Base-by-base conservation (phyloP, 2,888 invertebrate genomes). In the Apamea epomidion region DNA sequence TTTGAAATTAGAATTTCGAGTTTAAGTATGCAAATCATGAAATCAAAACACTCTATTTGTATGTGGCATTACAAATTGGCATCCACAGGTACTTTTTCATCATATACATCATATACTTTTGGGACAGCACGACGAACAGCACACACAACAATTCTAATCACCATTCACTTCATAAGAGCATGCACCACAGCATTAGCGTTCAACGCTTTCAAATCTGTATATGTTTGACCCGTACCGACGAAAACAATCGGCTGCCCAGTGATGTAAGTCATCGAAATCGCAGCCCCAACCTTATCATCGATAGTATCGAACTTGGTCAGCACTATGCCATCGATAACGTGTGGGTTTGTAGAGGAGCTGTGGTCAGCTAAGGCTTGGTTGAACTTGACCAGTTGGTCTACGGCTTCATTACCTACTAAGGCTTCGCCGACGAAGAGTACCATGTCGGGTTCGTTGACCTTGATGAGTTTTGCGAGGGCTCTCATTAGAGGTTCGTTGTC, bases 401-500 rank as follows among this genome's bases (percentile, higher is more conserved):
- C 99, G 29, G 99, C 99, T 94, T 99, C 99, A 95, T 99, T 99
- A 51, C 99, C 99, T 0, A 99, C 99, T n/a, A 99, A 97, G 0
- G 99, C 99, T 95, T 99, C 99, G 0, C 99, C 99, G 18, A 99
- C 99, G 95, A 99, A 99, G n/a, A 99, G 97, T 3, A 99, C 99
- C 93, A 99, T 97, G 96, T 99, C 99, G 0, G 99, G 99, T 92
- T 99, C 98, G 95, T 99, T 99, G 68, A 99, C 99, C 88, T 94
- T 99, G 92, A 99, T 99, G 87, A 99, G 97, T 97, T 99, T 99
- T 10, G 99, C 98, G 74, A 99, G 97, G 0, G 99, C 99, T 85
- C 99, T 97, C 99, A 99, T 99, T 65, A 99, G 97, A 0, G 99
- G 99, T 93, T 99, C 99, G 95, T 99, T 99, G 97, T 99, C 99